Percentiles rank a stretch among this genome's conserved stretches.
phyloP scores from a whole-genome alignment of 2,113 vertebrate species.

The Lagenorhynchus albirostris region DNA sequence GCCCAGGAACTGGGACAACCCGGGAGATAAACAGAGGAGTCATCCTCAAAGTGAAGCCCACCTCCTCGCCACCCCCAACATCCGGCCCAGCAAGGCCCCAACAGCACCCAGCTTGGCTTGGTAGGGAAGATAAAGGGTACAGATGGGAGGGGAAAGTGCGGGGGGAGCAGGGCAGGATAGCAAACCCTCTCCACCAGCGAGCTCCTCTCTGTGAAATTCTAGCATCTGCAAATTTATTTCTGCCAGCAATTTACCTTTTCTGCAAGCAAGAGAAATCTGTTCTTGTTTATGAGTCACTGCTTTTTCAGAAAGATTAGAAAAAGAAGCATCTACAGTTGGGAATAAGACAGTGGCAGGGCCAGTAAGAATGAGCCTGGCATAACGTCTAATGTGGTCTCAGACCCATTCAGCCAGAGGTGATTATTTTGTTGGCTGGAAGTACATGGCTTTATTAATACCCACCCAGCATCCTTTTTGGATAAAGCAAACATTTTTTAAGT shows the following conservation, averaged over 20 bases:
- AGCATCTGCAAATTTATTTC: constrained; percentile 78
- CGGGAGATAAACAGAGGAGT: background rate
- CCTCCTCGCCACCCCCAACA: background rate
- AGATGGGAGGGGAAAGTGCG: too few relatives aligned
- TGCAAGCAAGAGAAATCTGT: constrained; percentile 74
- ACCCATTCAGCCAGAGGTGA: background rate
- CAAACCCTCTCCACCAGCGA: constrained; percentile 44
- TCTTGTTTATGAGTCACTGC: constrained; percentile 72
- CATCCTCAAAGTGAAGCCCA: background rate
- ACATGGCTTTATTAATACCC: background rate
- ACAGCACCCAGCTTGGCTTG: background rate
- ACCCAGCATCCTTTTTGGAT: constrained; percentile 1
- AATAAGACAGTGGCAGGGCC: background rate
- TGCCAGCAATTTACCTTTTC: constrained; percentile 77
- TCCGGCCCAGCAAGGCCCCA: background rate
- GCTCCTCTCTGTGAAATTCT: constrained; percentile 64
- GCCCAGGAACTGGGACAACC: constrained; percentile 45
- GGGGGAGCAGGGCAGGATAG: background rate
- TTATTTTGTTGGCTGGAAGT: background rate
- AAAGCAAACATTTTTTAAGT: constrained; percentile 22
- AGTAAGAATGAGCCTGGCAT: background rate
- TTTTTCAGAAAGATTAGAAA: constrained; percentile 53
- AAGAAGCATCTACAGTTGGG: constrained; percentile 63
- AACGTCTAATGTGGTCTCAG: background rate
- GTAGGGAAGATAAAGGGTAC: background rate